phyloP scores from a whole-genome alignment of 1,140 invertebrate genomes.

The Calliphora vicina region DNA sequence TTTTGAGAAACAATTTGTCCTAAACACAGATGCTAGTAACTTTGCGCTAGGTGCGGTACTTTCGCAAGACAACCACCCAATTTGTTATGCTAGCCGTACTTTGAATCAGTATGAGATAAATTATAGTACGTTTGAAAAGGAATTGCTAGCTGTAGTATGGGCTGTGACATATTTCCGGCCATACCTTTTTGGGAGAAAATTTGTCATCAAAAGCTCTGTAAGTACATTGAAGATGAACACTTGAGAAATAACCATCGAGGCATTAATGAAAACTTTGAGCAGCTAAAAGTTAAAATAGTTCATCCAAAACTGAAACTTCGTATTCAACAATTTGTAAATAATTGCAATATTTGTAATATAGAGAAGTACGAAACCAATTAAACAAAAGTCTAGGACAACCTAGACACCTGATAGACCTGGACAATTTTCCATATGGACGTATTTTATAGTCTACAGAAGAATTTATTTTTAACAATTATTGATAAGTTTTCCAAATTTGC shows the following conservation, averaged over 20 bases:
- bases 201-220: neutral
- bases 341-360: slow-evolving; percentile 35
- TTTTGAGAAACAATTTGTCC: neutral
- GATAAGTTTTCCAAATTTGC: neutral
- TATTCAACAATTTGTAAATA: slow-evolving; percentile 33
- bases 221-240: no score
- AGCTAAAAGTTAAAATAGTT: neutral
- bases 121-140: neutral
- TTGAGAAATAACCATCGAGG: slow-evolving; percentile 26
- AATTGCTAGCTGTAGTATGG: slow-evolving; percentile 39
- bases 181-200: slow-evolving; percentile 32
- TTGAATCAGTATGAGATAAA: slow-evolving; percentile 58
- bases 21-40: neutral
- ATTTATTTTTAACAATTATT: neutral
- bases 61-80: slow-evolving; percentile 49
- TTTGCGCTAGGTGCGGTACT: slow-evolving; percentile 41
- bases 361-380: slow-evolving; percentile 29
- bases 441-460: neutral
- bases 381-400: neutral
- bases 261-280: slow-evolving; percentile 25
- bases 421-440: no score
- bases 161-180: slow-evolving; percentile 59
- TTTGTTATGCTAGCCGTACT: slow-evolving; percentile 56
- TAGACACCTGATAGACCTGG: no score
- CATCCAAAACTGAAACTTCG: slow-evolving; percentile 5